These are phyloP conservation scores for Aurelia aurita DNA, from an alignment of 30 jellyfish, hydroid and myxozoan species.

Conservation along the genomic window DNA sequence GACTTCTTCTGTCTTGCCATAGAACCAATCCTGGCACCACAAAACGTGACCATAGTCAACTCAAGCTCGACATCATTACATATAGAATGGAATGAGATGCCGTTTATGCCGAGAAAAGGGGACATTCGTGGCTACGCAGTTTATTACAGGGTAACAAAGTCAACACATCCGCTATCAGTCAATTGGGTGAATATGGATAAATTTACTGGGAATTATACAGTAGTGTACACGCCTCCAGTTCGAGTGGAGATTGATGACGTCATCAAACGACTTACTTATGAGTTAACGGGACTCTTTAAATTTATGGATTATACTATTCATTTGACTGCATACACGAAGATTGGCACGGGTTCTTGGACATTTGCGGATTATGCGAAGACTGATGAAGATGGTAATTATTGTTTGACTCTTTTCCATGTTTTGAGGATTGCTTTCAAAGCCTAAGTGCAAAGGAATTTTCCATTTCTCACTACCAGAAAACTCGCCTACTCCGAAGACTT, in stretches of 20 bases:
- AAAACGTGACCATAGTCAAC: conserved; percentile 39
- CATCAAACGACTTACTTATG: conserved; percentile 53
- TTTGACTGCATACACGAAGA: conserved; percentile 58
- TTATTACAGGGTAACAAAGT: conserved; percentile 40
- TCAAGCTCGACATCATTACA: conserved; percentile 48
- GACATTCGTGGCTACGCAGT: conserved; percentile 66
- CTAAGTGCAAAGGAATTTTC: neutral
- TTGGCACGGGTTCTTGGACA: conserved; percentile 77
- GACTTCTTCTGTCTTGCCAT: too few relatives aligned
- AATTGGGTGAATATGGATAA: conserved; percentile 64
- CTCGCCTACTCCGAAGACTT: neutral
- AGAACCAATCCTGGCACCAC: conserved; percentile 62
- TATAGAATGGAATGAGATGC: conserved; percentile 69
- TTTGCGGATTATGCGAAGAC: conserved; percentile 60
- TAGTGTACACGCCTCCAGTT: conserved; percentile 57
- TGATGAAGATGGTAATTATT: conserved; percentile 58
- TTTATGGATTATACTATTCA: conserved; percentile 56
- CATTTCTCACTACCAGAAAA: neutral
- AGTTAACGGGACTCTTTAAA: conserved; percentile 51
- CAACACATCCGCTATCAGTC: conserved; percentile 56
- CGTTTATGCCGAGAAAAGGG: conserved; percentile 57
- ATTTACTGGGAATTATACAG: conserved; percentile 55
- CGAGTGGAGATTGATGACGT: conserved; percentile 61
- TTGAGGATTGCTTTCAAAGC: neutral
- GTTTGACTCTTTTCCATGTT: neutral